phyloP scores from a whole-genome alignment of 1,140 invertebrate species.

The Drosophila sproati region DNA sequence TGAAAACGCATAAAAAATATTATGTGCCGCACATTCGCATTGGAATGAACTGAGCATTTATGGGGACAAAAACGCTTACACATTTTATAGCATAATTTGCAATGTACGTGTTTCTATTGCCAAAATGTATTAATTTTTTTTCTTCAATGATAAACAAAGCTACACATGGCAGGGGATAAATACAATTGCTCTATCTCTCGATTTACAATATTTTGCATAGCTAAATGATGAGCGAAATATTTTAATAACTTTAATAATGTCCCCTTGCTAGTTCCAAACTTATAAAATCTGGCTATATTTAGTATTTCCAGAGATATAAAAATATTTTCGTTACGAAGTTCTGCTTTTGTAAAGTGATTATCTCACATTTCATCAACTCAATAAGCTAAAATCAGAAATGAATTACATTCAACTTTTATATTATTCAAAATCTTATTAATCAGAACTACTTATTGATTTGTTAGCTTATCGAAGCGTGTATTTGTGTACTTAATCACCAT shows the following conservation, averaged over 20 bases:
- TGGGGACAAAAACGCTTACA: conserved; percentile 34
- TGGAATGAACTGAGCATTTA: conserved; percentile 42
- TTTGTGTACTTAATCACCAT: neutral
- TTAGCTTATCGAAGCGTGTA: neutral
- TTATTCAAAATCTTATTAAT: neutral
- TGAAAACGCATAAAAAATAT: conserved; percentile 43
- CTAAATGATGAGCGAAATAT: too few species aligned
- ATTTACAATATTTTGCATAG: too few species aligned
- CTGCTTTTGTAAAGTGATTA: too few species aligned
- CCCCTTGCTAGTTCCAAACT: too few species aligned
- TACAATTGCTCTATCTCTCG: neutral
- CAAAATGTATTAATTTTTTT: conserved; percentile 17
- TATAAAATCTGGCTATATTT: too few species aligned
- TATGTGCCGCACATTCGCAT: conserved; percentile 16
- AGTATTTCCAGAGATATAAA: too few species aligned
- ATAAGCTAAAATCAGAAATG: neutral
- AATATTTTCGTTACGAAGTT: too few species aligned
- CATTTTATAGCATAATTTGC: conserved; percentile 79
- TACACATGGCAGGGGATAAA: neutral
- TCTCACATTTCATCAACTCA: neutral
- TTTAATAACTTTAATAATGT: too few species aligned
- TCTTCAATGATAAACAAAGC: conserved; percentile 19
- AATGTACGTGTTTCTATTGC: conserved; percentile 54
- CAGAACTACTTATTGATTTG: neutral
- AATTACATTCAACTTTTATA: neutral